Evolutionary conservation across 2,797 vertebrate species (phyloP), one percentile per base, ranked within the genome.

Genomic region (Pipistrellus nathusii): DNA sequence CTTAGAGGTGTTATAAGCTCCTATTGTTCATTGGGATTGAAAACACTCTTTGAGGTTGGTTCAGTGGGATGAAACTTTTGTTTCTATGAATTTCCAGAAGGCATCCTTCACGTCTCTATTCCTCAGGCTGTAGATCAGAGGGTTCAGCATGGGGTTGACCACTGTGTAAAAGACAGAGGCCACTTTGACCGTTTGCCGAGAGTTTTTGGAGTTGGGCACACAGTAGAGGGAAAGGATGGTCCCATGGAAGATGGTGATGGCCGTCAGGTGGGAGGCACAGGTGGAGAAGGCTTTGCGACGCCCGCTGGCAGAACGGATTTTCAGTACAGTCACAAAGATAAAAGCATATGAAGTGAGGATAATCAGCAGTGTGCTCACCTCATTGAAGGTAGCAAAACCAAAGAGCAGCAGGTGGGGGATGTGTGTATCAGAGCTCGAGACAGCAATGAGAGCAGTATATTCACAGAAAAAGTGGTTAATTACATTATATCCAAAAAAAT

Each of bases 401-500:
- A 97, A 88, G 4, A 97, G 95, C 8, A 97, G 32, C 44, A 96
- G 59, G 14, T 94, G 84, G 8, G 95, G 95, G 9, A 88, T 20
- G 14, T 12, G 66, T 35, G 13, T 96, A 25, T 96, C 81, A 7
- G 96, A 91, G 4, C 32, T 41, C 0, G 72, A 96, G 51, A 92
- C 95, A 23, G 95, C 55, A 32, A 97, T 95, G 27, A 97, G 69
- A 53, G 95, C 89, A 8, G 93, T 96, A 12, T 96, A 96, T 41
- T 97, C 97, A 85, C 96, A 97, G 59, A 97, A 97, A 80, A 97
- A 97, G 38, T 97, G 97, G n/a, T 97, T 97, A 90, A 97, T 96
- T 6, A 93, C 5, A 1, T 87, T 76, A 21, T 88, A 77, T 23
- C 93, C 82, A 20, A 87, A 95, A 14, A 94, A 97, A 6, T 55